phyloP scores from a whole-genome alignment of 2,113 vertebrate genomes.

The Pygoscelis antarcticus region DNA sequence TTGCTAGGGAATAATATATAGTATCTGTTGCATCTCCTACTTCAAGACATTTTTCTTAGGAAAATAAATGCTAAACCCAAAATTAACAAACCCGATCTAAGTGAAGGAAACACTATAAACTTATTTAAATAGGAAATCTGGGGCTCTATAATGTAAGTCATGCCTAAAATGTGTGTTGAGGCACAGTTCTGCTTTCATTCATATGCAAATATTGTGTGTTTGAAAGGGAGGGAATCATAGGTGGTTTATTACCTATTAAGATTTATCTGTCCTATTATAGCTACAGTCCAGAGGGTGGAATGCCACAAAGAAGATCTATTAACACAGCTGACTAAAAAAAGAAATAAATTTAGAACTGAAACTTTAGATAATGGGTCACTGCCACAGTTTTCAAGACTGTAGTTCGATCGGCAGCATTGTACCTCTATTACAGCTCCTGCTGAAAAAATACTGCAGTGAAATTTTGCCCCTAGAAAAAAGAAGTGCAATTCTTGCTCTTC shows the following conservation, averaged over 20 bases:
- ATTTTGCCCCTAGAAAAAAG: neutral
- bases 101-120: constrained; percentile 28
- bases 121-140: constrained; percentile 11
- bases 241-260: neutral
- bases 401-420: neutral
- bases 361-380: neutral
- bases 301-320: neutral
- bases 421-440: neutral
- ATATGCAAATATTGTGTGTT: neutral
- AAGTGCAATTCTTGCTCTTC: neutral
- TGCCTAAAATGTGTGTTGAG: neutral
- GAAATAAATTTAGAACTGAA: neutral
- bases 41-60: constrained; percentile 43
- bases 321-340: neutral
- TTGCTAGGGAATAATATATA: constrained; percentile 26
- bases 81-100: neutral
- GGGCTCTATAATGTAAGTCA: neutral
- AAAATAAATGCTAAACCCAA: constrained; percentile 48
- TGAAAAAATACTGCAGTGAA: neutral
- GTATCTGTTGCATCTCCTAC: constrained; percentile 1
- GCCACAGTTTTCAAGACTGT: neutral
- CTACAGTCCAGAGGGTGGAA: neutral
- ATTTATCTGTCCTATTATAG: neutral
- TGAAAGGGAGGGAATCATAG: neutral
- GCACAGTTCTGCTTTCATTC: neutral